Conservation (phyloP, 2,888 invertebrate species). For the Macrosoma leucophasiata region DNA sequence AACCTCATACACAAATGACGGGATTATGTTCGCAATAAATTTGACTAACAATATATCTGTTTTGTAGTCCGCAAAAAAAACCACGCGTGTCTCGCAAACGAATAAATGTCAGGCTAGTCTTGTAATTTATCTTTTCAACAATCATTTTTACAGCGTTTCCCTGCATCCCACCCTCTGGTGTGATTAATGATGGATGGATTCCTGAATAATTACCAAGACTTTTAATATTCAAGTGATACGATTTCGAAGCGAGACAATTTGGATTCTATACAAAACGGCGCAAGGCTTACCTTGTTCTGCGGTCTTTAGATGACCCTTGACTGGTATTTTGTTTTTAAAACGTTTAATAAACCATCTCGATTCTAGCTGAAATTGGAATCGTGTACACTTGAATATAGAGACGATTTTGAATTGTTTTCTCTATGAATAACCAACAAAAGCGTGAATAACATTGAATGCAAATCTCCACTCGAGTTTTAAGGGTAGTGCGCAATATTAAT, state of each 20-base stretch:
- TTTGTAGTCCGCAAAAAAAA: constrained; percentile 32
- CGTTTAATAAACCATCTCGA: constrained; percentile 28
- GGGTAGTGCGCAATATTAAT: constrained; percentile 73
- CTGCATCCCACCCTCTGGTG: constrained; percentile 57
- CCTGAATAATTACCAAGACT: constrained; percentile 76
- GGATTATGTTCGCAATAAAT: constrained; percentile 38
- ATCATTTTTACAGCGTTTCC: constrained; percentile 72
- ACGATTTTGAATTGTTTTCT: constrained; percentile 26
- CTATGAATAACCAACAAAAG: constrained; percentile 52
- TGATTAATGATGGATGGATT: constrained; percentile 77
- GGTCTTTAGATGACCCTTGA: constrained; percentile 60
- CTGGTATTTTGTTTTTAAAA: constrained; percentile 31
- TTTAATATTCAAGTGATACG: constrained; percentile 76
- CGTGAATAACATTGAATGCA: constrained; percentile 67
- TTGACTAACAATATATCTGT: constrained; percentile 43
- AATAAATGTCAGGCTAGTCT: constrained; percentile 66
- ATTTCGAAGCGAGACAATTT: constrained; percentile 42
- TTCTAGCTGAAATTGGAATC: constrained; percentile 21
- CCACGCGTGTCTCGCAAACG: constrained; percentile 44
- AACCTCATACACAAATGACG: constrained; percentile 21
- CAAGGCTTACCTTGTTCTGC: constrained; percentile 41
- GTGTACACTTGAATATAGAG: constrained; percentile 18
- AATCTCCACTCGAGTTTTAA: constrained; percentile 73
- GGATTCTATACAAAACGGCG: constrained; percentile 27
- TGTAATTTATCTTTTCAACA: constrained; percentile 73